Evolutionary conservation across 2,888 invertebrate genomes (phyloP), one percentile per base, ranked within the genome.

Genomic region (Campoplex capitator): DNA sequence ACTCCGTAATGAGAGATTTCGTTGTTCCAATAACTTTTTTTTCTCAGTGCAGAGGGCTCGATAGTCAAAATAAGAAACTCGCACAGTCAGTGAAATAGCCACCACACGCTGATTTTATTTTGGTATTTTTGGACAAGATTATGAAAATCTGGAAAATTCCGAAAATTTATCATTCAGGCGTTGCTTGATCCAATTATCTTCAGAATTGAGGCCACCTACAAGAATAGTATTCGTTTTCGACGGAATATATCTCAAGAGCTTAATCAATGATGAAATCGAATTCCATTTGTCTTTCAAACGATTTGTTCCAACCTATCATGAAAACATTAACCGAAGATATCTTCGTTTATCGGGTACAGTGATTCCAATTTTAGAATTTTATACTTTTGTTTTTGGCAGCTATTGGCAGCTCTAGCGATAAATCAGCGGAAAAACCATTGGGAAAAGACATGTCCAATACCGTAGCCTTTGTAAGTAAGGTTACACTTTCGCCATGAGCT

Each of bases 31-130:
- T n/a, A n/a, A n/a, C n/a, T n/a, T n/a, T n/a, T n/a, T n/a, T n/a
- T n/a, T n/a, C n/a, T n/a, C n/a, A n/a, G n/a, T n/a, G n/a, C n/a
- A 73, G 73, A 23, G 76, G 77, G 83, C 80, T 86, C 83, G 76
- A 83, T 86, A 76, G 67, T 86, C 67, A 23, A 18, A 62, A 58
- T 73, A 48, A 13, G 28, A 65, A 76, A 83, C 80, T 68, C 71
- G 42, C 51, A 77, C 65, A 71, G 73, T 23, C 51, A 67, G 67
- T 67, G 78, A 70, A 80, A 83, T 75, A 23, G 67, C 32, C 45
- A n/a, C 45, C 38, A 81, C 38, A 81, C 38, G 23, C 16, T 45
- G 3, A 8, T 54, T 2, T n/a, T 7, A 38, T 38, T 3, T 16
- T 7, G n/a, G 4, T 11, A 38, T 42, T 68, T 9, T n/a, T n/a